Evolutionary conservation across 2,797 vertebrate species (phyloP).

Genomic region (Eutrigla gurnardus): DNA sequence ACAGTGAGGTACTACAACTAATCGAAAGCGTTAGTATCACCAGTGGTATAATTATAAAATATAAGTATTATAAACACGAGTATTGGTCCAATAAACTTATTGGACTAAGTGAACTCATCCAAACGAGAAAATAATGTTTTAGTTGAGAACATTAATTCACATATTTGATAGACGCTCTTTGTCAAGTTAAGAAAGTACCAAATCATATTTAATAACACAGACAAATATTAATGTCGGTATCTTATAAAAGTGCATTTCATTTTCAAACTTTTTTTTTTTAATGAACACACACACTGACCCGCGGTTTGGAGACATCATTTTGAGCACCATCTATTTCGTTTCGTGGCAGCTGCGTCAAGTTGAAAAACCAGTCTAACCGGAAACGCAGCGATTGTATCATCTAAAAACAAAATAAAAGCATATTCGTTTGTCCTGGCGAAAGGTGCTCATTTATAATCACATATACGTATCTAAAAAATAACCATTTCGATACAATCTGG

Average conservation of each 20-base stretch:
- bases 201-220: not conserved
- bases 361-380: not conserved
- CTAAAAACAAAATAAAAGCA: slow-evolving; percentile 25
- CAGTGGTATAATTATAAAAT: not conserved
- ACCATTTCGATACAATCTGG: not conserved
- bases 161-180: not conserved
- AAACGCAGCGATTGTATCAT: not conserved
- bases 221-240: not conserved
- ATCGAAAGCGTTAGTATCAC: not conserved
- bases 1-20: not conserved
- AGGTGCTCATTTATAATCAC: no score
- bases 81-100: not conserved
- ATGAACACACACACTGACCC: no score
- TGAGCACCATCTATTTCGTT: not conserved
- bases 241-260: not conserved
- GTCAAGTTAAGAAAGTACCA: not conserved
- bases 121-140: not conserved
- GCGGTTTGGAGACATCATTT: not conserved
- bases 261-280: not conserved
- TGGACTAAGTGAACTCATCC: not conserved
- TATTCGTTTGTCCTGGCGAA: rapidly evolving
- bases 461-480: not conserved
- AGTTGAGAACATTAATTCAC: not conserved
- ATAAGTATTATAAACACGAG: not conserved
- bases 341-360: slow-evolving; percentile 20